phyloP scores from a whole-genome alignment of 2,888 invertebrate genomes.

The Leptinotarsa peninsularis region DNA sequence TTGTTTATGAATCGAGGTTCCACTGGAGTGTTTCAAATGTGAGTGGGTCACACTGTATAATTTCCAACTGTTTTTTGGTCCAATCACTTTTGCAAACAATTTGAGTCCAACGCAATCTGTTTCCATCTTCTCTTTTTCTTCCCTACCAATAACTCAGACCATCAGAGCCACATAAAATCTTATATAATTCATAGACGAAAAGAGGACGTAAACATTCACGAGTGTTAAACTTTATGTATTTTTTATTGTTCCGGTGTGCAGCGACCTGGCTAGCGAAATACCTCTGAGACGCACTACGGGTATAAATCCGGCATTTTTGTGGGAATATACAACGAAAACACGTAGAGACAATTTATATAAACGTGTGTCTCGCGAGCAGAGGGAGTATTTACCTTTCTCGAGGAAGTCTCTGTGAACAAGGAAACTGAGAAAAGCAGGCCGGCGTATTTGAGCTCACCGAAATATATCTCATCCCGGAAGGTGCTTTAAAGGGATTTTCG shows the following conservation, averaged over 20 bases:
- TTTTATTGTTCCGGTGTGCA: constrained; percentile 22
- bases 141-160: too few species aligned
- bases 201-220: constrained; percentile 35
- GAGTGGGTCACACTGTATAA: too few species aligned
- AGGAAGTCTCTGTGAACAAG: constrained; percentile 47
- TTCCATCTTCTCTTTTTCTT: too few species aligned
- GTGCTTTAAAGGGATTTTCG: constrained; percentile 47
- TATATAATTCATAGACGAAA: constrained; percentile 33
- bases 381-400: constrained; percentile 56
- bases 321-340: constrained; percentile 53
- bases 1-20: too few species aligned
- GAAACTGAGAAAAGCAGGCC: constrained; percentile 47
- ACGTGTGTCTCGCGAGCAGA: constrained; percentile 54
- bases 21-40: too few species aligned
- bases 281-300: constrained; percentile 53
- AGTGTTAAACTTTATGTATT: constrained; percentile 30
- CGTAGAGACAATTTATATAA: constrained; percentile 58
- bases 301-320: constrained; percentile 55
- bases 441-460: constrained; percentile 48
- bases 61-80: too few species aligned
- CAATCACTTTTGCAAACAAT: too few species aligned
- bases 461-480: constrained; percentile 49
- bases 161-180: neutral
- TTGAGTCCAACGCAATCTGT: too few species aligned
- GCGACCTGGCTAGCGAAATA: constrained; percentile 39